A percentile compares a stretch with the other conserved stretches of the same genome.
phyloP scores from a whole-genome alignment of 2,888 invertebrate genomes.

The Pandemis corylana region DNA sequence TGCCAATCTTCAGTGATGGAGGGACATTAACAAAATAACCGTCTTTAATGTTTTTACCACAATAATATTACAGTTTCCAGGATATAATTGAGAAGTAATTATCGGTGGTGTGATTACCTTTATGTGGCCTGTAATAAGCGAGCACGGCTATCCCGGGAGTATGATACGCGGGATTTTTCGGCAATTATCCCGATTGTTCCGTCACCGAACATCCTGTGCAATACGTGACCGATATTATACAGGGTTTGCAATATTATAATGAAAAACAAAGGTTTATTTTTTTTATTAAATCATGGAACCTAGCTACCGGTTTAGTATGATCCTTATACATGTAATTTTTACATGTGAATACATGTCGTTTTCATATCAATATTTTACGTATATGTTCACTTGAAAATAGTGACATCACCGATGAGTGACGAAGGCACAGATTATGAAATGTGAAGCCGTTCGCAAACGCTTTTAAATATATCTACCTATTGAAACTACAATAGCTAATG shows the following conservation, averaged over 20 bases:
- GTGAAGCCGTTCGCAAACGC: no score
- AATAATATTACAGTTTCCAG: constrained; percentile 19
- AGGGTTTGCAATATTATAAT: constrained; percentile 3
- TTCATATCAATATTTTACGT: no score
- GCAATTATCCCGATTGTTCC: constrained; percentile 45
- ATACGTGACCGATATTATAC: constrained; percentile 45
- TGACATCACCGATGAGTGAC: no score
- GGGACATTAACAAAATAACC: no score
- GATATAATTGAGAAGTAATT: constrained; percentile 37
- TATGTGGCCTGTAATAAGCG: constrained; percentile 35
- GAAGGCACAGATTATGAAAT: no score
- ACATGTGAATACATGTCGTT: no score
- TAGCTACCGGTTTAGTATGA: no score
- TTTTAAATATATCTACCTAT: no score
- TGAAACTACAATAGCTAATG: no score
- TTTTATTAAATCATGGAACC: not conserved
- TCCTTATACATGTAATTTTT: no score
- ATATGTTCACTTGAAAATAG: no score
- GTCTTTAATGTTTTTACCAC: constrained; percentile 1
- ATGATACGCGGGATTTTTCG: constrained; percentile 43
- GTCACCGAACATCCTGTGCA: constrained; percentile 42
- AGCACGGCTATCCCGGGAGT: constrained; percentile 30
- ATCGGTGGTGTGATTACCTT: constrained; percentile 39
- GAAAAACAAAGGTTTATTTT: not conserved
- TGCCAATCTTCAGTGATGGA: no score